These are phyloP conservation scores for Falco columbarius DNA, from an alignment of 2,797 vertebrate genomes.

Conservation along the genomic window DNA sequence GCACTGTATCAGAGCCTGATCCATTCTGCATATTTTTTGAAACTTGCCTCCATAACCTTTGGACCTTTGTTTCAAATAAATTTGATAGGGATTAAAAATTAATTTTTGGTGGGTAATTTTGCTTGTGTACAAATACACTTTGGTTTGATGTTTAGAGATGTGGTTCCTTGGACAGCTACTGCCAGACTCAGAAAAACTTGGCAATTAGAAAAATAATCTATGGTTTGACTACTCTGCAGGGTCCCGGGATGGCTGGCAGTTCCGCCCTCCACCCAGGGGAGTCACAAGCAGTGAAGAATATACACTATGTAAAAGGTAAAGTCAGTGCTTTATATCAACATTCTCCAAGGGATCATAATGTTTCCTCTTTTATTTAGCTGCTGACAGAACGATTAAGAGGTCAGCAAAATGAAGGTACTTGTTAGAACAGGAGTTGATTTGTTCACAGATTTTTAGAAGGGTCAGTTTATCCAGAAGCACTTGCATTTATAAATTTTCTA, in stretches of 20 bases:
- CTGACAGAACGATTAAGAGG: neutral
- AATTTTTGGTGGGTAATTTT: neutral
- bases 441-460: neutral
- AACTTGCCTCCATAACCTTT: neutral
- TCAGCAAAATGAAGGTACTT: neutral
- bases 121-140: neutral
- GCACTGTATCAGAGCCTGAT: neutral
- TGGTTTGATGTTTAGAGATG: neutral
- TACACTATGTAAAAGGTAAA: constrained; percentile 97
- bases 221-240: constrained; percentile 68
- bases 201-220: neutral
- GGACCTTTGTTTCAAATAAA: neutral
- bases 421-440: neutral
- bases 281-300: constrained; percentile 99
- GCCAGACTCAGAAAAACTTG: neutral
- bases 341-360: neutral
- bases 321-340: neutral
- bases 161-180: neutral
- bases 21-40: neutral
- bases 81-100: neutral
- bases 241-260: constrained; percentile 94
- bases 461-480: neutral
- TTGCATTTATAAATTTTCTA: neutral
- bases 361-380: constrained; percentile 15
- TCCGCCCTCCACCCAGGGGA: constrained; percentile 94